A percentile compares a stretch with the other conserved stretches of the same genome.
These are phyloP conservation scores for Labeo rohita DNA, from an alignment of 2,113 vertebrate genomes.

Conservation along the genomic window DNA sequence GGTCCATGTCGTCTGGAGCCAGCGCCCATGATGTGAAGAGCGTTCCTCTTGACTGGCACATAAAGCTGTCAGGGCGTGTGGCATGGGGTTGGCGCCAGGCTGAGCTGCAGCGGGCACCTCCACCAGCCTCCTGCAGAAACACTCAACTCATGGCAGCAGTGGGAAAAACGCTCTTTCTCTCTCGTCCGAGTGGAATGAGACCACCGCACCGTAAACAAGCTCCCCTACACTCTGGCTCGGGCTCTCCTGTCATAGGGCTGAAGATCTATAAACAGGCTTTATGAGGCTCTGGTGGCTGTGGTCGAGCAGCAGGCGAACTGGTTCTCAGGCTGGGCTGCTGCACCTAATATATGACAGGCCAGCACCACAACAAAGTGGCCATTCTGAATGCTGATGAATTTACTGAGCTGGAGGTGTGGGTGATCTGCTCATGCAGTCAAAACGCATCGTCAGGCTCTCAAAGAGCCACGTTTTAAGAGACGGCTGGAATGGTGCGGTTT, in stretches of 20 bases:
- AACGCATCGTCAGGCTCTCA: conserved; percentile 42
- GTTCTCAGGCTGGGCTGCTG: conserved; percentile 32
- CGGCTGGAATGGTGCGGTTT: conserved; percentile 30
- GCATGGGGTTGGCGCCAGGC: conserved; percentile 47
- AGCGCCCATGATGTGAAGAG: conserved; percentile 46
- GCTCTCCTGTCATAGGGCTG: conserved; percentile 41
- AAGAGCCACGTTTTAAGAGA: conserved; percentile 30
- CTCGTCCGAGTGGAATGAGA: conserved; percentile 34
- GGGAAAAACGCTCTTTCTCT: conserved; percentile 39
- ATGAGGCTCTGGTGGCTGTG: conserved; percentile 50
- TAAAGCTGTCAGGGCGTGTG: conserved; percentile 59
- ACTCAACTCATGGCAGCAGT: conserved; percentile 19
- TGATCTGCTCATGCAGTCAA: conserved; percentile 49
- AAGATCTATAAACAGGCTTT: conserved; percentile 64
- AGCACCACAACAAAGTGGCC: conserved; percentile 46
- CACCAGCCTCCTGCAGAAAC: conserved; percentile 41
- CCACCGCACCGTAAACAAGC: conserved; percentile 55
- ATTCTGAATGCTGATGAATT: conserved; percentile 56
- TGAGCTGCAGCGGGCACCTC: conserved; percentile 43
- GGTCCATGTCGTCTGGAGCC: conserved; percentile 24
- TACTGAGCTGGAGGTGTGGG: conserved; percentile 53
- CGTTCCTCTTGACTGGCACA: conserved; percentile 45
- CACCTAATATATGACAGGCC: conserved; percentile 50
- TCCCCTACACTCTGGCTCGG: conserved; percentile 48
- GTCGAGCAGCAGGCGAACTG: neutral